phyloP scores from a whole-genome alignment of 2,888 invertebrate species.

The Anarsia innoxiella region DNA sequence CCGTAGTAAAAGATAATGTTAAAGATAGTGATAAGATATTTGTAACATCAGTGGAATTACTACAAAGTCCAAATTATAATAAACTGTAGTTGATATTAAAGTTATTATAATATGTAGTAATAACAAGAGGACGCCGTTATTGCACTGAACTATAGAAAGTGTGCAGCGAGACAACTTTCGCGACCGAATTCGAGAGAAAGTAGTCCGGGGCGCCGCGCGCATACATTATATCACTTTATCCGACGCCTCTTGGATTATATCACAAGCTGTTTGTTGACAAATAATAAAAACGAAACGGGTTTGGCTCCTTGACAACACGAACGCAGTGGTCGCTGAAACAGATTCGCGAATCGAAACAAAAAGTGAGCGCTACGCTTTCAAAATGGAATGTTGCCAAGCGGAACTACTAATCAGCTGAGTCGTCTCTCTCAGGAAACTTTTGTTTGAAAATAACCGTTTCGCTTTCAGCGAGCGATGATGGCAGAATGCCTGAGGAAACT shows the following conservation, averaged over 20 bases:
- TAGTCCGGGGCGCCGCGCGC: constrained; percentile 61
- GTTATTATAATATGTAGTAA: neutral
- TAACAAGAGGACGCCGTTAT: neutral
- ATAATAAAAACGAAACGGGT: constrained; percentile 22
- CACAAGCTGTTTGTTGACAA: constrained; percentile 34
- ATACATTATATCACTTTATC: constrained; percentile 71
- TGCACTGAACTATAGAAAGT: constrained; percentile 65
- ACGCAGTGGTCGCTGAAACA: neutral
- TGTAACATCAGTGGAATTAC: too few relatives aligned
- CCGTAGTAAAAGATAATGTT: neutral
- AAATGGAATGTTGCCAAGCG: constrained; percentile 35
- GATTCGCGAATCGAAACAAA: neutral
- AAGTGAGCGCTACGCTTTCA: constrained; percentile 30
- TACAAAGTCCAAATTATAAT: too few relatives aligned
- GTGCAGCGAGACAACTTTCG: constrained; percentile 69
- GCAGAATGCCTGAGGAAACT: constrained; percentile 47
- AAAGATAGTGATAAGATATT: too few relatives aligned
- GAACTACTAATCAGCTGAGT: constrained; percentile 26
- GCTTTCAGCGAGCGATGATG: constrained; percentile 43
- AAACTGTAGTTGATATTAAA: too few relatives aligned
- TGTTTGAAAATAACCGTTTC: constrained; percentile 49
- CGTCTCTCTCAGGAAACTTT: constrained; percentile 32
- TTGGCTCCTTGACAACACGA: neutral
- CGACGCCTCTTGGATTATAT: constrained; percentile 56
- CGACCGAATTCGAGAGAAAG: constrained; percentile 74